Evolutionary conservation across 2,797 vertebrate species (phyloP), one percentile per base, ranked within the genome.

Genomic region (Ambastaia sidthimunki): DNA sequence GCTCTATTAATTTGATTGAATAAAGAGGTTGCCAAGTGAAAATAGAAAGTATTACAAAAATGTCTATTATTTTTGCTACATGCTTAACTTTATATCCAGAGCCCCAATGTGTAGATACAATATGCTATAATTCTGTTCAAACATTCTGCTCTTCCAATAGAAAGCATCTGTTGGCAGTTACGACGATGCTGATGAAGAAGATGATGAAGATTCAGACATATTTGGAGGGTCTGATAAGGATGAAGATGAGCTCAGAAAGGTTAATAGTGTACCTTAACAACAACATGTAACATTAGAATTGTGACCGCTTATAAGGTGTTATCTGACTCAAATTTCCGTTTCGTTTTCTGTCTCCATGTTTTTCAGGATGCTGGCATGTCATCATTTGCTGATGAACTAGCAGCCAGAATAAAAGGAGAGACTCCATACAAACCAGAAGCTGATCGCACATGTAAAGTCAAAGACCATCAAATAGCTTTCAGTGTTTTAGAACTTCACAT

Each of bases 211-310:
- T 75, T 96, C 96, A 7, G 97, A 99, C 88, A 94, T 98, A 83
- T 99, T 99, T 86, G 95, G 92, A 76, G 96, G 97, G 69, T 98
- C 96, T 7, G 96, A 97, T 85, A 94, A 94, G 21, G 96, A 98
- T 0, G 96, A 97, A 1, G 95, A 96, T 31, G 87, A 86, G 73
- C 89, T 92, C 83, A 87, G 85, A 91, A 92, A 85, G 85, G 85
- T 93, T 81, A 12, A 57, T 59, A 47, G 37, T 21, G 25, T 67
- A 9, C 0, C 25, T 23, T 76, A n/a, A n/a, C n/a, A 28, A 25
- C 10, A 18, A 25, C 6, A 21, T 7, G 60, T 3, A 10, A 28
- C 23, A 13, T 60, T 16, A 11, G 47, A 68, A 11, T 69, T 74
- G 3, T 3, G 16, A 21, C 16, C 7, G 12, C 55, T 31, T 28